A percentile compares a stretch with the other conserved stretches of the same genome.
These are phyloP conservation scores for Strigops habroptila DNA, from an alignment of 2,113 vertebrate species.

Conservation along the genomic window DNA sequence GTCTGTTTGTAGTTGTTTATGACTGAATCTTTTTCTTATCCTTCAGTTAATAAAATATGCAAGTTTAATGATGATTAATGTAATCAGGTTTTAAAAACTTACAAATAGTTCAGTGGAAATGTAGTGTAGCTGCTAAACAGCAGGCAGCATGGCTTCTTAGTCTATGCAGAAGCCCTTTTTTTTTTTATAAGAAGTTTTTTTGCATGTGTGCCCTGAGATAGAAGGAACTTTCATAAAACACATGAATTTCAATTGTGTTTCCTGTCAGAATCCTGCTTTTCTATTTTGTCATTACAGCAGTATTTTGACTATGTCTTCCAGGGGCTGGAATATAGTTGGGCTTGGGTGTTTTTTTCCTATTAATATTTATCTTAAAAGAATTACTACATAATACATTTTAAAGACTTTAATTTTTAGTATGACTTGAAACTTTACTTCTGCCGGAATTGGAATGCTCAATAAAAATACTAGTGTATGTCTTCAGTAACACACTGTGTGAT, in stretches of 20 bases:
- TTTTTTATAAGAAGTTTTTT: neutral
- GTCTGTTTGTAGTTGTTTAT: neutral
- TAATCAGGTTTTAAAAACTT: neutral
- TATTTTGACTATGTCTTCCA: neutral
- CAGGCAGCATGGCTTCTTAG: neutral
- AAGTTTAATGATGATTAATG: neutral
- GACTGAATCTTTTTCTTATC: neutral
- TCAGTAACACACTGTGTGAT: neutral
- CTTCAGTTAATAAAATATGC: neutral
- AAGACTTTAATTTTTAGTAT: neutral
- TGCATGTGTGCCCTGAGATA: neutral
- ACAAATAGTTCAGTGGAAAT: neutral
- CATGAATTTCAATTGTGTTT: neutral
- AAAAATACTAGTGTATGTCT: neutral
- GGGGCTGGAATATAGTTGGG: neutral
- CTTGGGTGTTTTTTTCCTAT: rapidly evolving
- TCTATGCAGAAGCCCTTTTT: neutral
- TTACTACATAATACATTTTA: neutral
- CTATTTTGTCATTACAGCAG: neutral
- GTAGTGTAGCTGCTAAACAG: neutral
- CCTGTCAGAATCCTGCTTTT: neutral
- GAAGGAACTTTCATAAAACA: neutral
- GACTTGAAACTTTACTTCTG: neutral
- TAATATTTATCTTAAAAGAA: neutral
- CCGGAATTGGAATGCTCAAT: neutral